phyloP scores from a whole-genome alignment of 1,140 invertebrate species.

The Doryteuthis pealeii region DNA sequence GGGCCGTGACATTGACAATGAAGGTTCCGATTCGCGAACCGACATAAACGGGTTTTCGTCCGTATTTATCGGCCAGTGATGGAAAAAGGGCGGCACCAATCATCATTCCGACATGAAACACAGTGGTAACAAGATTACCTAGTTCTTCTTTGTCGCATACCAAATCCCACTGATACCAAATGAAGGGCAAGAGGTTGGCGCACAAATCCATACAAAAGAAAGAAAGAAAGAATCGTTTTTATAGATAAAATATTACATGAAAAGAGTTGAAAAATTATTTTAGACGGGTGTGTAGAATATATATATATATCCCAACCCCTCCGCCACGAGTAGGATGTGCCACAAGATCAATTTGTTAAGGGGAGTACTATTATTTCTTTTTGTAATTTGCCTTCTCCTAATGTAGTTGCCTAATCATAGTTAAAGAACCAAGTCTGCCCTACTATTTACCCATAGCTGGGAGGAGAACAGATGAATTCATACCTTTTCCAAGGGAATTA shows the following conservation, averaged over 20 bases:
- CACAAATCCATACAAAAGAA: neutral
- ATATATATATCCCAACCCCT: neutral
- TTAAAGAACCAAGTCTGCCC: too few species aligned
- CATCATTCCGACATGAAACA: conserved; percentile 38
- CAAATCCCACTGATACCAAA: conserved; percentile 45
- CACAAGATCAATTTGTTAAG: neutral
- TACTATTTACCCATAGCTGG: too few species aligned
- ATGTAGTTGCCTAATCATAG: too few species aligned
- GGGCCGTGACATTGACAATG: conserved; percentile 11
- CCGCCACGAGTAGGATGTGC: neutral
- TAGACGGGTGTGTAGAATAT: neutral
- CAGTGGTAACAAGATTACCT: conserved; percentile 39
- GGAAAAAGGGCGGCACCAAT: conserved; percentile 38
- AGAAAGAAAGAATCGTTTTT: neutral
- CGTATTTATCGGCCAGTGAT: conserved; percentile 38
- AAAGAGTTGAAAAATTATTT: neutral
- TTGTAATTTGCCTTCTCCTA: too few species aligned
- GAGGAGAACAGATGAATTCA: too few species aligned
- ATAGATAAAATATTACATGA: neutral
- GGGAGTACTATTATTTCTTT: too few species aligned
- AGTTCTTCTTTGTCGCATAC: conserved; percentile 44
- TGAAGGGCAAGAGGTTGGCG: too few species aligned
- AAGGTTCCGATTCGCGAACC: conserved; percentile 23
- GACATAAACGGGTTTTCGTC: conserved; percentile 35
- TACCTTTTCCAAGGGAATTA: too few species aligned